Evolutionary conservation across 92 coral and sea anemone genomes (phyloP).

Genomic region (Anthopleura xanthogrammica): DNA sequence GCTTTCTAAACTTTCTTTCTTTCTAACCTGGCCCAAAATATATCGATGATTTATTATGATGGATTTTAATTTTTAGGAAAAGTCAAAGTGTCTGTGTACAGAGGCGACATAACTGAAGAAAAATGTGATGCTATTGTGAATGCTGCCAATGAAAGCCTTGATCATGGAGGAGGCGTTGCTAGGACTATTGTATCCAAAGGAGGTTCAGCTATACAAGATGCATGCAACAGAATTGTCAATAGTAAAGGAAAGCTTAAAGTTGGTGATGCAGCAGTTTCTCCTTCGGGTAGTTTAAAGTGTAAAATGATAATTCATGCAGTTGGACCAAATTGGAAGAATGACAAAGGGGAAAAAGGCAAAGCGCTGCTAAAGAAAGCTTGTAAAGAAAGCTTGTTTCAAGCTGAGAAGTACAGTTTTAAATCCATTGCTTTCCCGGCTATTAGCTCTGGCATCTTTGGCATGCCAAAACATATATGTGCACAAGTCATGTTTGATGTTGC

Average conservation of each 20-base stretch:
- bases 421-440: slow-evolving; percentile 77
- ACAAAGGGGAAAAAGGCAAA: slow-evolving; percentile 14
- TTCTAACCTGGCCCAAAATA: too few relatives aligned
- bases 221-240: slow-evolving; percentile 27
- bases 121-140: slow-evolving; percentile 75
- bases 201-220: slow-evolving; percentile 57
- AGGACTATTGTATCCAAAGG: slow-evolving; percentile 80
- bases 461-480: slow-evolving; percentile 72
- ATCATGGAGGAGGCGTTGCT: slow-evolving; percentile 74
- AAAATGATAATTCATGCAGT: slow-evolving; percentile 62
- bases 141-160: slow-evolving; percentile 58
- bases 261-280: slow-evolving; percentile 58
- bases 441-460: slow-evolving; percentile 68
- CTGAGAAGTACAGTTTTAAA: slow-evolving; percentile 21
- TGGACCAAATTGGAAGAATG: slow-evolving; percentile 57
- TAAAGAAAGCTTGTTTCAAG: slow-evolving; percentile 25
- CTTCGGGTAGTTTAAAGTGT: slow-evolving; percentile 64
- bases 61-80: slow-evolving; percentile 1
- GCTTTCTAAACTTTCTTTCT: too few relatives aligned
- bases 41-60: background rate
- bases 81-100: slow-evolving; percentile 62
- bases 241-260: slow-evolving; percentile 30
- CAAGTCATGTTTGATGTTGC: slow-evolving; percentile 51
- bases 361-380: slow-evolving; percentile 37
- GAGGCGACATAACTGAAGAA: slow-evolving; percentile 75